These are phyloP conservation scores for Neoitamus cyanurus DNA, from an alignment of 2,888 invertebrate species.

Conservation along the genomic window DNA sequence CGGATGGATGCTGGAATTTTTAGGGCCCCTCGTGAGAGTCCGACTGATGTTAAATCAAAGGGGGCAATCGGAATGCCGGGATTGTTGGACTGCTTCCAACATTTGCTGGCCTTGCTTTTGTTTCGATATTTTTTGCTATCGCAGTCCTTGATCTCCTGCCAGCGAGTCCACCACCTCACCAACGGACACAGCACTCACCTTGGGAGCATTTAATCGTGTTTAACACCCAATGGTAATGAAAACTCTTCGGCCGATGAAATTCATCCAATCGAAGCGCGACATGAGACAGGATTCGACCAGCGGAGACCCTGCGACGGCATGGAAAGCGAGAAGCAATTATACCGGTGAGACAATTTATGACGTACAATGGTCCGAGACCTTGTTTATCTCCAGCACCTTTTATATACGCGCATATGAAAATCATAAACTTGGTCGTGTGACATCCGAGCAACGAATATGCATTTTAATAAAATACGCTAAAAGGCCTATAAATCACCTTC, in stretches of 20 bases:
- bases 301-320: neutral
- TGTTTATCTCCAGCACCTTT: constrained; percentile 55
- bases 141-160: constrained; percentile 37
- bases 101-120: neutral
- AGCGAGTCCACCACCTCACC: neutral
- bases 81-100: neutral
- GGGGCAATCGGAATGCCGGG: constrained; percentile 16
- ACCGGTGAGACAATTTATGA: constrained; percentile 62
- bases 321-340: constrained; percentile 55
- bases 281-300: neutral
- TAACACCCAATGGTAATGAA: constrained; percentile 34
- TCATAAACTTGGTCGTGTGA: constrained; percentile 66
- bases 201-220: constrained; percentile 42
- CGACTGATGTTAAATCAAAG: constrained; percentile 3
- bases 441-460: constrained; percentile 67
- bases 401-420: constrained; percentile 64
- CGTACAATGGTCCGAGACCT: constrained; percentile 57
- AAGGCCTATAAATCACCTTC: constrained; percentile 65
- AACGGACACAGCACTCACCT: neutral
- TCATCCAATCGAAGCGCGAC: neutral
- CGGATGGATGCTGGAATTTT: neutral
- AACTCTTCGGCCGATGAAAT: constrained; percentile 29
- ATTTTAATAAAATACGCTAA: constrained; percentile 68
- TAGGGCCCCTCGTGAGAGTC: neutral
- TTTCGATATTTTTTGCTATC: constrained; percentile 15